Evolutionary conservation across 2,113 vertebrate genomes (phyloP).

Genomic region (Cranoglanis bouderius): DNA sequence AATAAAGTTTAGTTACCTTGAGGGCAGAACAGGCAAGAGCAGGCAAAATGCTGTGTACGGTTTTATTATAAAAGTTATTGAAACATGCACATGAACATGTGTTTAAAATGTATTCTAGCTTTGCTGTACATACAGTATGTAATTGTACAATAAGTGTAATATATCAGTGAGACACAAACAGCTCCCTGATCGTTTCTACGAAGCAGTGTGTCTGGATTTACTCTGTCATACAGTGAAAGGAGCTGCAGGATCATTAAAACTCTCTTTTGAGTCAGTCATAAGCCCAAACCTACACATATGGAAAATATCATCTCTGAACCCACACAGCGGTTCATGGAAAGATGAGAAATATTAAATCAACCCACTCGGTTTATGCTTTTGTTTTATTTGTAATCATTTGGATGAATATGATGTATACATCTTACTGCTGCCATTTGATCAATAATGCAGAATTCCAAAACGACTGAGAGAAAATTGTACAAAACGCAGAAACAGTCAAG

Average conservation of each 20-base stretch:
- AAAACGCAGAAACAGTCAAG: background rate
- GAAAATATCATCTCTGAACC: slow-evolving; percentile 10
- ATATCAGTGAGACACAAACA: background rate
- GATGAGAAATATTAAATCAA: background rate
- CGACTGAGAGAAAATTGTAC: background rate
- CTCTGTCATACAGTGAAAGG: background rate
- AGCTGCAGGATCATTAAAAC: background rate
- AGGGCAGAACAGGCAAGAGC: background rate
- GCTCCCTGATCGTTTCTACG: background rate
- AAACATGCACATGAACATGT: background rate
- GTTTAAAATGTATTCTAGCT: background rate
- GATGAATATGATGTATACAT: background rate
- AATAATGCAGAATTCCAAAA: background rate
- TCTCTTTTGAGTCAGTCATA: background rate
- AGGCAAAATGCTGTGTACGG: background rate
- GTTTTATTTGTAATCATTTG: background rate
- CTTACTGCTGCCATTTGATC: background rate
- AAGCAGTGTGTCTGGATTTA: background rate
- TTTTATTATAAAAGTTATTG: background rate
- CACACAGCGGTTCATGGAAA: slow-evolving; percentile 12
- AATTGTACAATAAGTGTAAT: background rate
- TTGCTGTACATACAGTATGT: background rate
- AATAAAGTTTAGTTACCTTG: background rate
- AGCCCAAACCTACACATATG: background rate
- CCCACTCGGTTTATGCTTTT: background rate